phyloP scores from a whole-genome alignment of 2,888 invertebrate species.

The Hypomecis punctinalis region DNA sequence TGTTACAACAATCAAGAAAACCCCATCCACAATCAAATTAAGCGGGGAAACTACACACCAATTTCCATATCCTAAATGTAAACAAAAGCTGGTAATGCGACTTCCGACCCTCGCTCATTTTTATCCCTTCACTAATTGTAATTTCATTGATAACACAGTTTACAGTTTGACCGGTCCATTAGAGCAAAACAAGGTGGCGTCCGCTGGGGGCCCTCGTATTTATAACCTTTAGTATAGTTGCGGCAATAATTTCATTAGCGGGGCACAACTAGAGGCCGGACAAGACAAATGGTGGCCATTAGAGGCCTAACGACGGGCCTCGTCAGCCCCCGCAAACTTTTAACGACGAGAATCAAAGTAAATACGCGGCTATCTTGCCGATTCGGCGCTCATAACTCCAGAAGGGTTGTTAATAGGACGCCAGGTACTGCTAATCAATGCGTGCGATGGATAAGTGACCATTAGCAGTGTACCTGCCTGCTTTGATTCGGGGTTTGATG shows the following conservation, averaged over 20 bases:
- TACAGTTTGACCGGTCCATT: slow-evolving; percentile 86
- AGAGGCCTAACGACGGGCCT: slow-evolving; percentile 82
- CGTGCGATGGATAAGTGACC: slow-evolving; percentile 51
- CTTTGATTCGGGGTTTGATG: slow-evolving; percentile 32
- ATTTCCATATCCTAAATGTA: slow-evolving; percentile 62
- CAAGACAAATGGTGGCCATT: slow-evolving; percentile 86
- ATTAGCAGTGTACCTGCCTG: slow-evolving; percentile 36
- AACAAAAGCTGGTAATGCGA: slow-evolving; percentile 61
- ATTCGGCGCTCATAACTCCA: slow-evolving; percentile 80
- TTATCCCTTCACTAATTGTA: slow-evolving; percentile 82
- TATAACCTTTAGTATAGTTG: slow-evolving; percentile 84
- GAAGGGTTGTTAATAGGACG: slow-evolving; percentile 64
- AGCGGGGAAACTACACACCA: slow-evolving; percentile 45
- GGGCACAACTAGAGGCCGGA: slow-evolving; percentile 83
- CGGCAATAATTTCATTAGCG: slow-evolving; percentile 86
- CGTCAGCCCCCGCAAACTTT: slow-evolving; percentile 81
- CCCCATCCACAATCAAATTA: slow-evolving; percentile 29
- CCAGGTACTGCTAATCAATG: slow-evolving; percentile 66
- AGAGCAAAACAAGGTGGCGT: slow-evolving; percentile 82
- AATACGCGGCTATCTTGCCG: slow-evolving; percentile 83
- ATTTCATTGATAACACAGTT: slow-evolving; percentile 85
- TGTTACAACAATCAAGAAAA: slow-evolving; percentile 24
- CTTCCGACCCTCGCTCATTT: slow-evolving; percentile 78
- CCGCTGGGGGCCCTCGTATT: slow-evolving; percentile 75
- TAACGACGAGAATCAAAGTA: slow-evolving; percentile 85